Percentiles rank a stretch among this genome's conserved stretches.
Conservation (phyloP, 2,113 vertebrate genomes). For the Scomber colias region DNA sequence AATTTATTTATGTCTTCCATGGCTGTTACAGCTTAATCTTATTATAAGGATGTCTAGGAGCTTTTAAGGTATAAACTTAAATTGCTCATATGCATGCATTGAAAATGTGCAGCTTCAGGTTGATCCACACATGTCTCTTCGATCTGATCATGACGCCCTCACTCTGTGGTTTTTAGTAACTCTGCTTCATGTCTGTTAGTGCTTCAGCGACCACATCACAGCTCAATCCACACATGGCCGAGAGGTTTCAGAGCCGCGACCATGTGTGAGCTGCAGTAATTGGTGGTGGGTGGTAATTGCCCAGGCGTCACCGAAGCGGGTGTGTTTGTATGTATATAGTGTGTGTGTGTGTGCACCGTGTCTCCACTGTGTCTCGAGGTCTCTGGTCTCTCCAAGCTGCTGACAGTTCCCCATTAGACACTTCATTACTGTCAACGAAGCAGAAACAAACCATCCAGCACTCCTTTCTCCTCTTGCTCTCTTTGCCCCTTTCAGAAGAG, state of each 20-base stretch:
- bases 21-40: not conserved
- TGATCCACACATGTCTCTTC: constrained; percentile 15
- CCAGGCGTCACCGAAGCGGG: constrained; percentile 48
- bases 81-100: not conserved
- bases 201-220: constrained; percentile 73
- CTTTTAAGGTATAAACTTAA: not conserved
- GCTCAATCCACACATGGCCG: constrained; percentile 64
- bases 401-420: constrained; percentile 69
- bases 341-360: constrained; percentile 56
- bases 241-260: constrained; percentile 47
- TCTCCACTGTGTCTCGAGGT: constrained; percentile 70
- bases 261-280: constrained; percentile 68
- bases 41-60: not conserved
- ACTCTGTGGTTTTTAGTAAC: constrained; percentile 46
- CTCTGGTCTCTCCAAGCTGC: constrained; percentile 53
- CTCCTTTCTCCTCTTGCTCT: not conserved
- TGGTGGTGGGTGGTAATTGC: constrained; percentile 67
- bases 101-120: constrained; percentile 1
- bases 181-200: constrained; percentile 60
- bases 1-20: not conserved
- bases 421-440: constrained; percentile 68
- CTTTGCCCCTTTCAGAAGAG: not conserved
- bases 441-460: constrained; percentile 44
- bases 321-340: constrained; percentile 56
- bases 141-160: constrained; percentile 22